phyloP scores from a whole-genome alignment of 1,140 invertebrate species.

The Muscidifurax raptorellus region DNA sequence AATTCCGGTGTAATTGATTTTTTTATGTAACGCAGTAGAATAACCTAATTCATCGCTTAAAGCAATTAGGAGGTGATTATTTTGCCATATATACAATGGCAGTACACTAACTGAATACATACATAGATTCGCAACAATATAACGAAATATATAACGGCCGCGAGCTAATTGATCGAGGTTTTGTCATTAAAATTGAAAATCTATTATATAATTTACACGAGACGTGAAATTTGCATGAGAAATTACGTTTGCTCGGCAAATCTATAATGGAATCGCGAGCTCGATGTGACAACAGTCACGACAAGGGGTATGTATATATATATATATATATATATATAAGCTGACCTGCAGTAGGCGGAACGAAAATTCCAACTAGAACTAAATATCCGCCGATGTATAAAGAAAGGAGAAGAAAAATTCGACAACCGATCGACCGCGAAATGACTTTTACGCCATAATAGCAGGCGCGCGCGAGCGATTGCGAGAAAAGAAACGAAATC shows the following conservation, averaged over 20 bases:
- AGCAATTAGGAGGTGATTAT: neutral
- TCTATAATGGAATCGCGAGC: too few relatives aligned
- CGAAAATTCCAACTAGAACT: neutral
- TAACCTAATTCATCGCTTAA: neutral
- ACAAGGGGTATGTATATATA: neutral
- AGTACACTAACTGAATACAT: too few relatives aligned
- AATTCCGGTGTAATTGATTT: conserved; percentile 10
- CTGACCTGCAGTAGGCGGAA: neutral
- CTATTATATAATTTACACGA: neutral
- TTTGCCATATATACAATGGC: too few relatives aligned
- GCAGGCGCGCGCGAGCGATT: neutral
- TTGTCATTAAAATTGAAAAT: neutral
- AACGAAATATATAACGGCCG: neutral
- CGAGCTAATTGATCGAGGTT: neutral
- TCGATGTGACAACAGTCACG: too few relatives aligned
- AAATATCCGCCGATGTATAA: neutral
- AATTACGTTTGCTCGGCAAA: neutral
- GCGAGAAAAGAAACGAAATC: neutral
- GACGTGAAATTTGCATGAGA: neutral
- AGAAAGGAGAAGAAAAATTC: neutral
- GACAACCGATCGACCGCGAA: neutral
- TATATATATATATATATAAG: too few relatives aligned
- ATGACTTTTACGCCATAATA: neutral
- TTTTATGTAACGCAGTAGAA: neutral
- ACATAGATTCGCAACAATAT: neutral